Evolutionary conservation across 1,140 invertebrate species (phyloP).

Genomic region (Chionoecetes opilio): DNA sequence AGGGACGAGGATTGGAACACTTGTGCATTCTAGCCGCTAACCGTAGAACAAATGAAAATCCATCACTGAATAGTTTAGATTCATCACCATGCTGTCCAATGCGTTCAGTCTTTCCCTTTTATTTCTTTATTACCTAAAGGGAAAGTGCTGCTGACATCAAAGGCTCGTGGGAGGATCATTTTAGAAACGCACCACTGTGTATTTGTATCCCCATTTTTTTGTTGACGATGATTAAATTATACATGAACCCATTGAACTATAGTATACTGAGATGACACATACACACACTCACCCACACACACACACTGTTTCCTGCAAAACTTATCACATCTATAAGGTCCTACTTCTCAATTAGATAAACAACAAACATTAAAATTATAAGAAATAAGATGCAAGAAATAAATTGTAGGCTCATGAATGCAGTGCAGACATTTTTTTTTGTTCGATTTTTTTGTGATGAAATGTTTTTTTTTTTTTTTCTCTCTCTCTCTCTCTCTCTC

Average conservation of each 20-base stretch:
- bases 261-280: not conserved
- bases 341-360: no score
- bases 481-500: not conserved
- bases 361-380: no score
- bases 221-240: not conserved
- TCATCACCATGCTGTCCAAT: not conserved
- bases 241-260: not conserved
- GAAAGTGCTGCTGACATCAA: not conserved
- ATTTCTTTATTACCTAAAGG: not conserved
- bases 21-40: not conserved
- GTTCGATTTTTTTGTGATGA: no score
- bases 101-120: not conserved
- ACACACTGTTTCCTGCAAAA: not conserved
- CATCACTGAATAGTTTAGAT: not conserved
- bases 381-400: no score
- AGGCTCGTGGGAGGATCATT: not conserved
- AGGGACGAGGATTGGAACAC: not conserved
- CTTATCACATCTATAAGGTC: no score
- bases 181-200: not conserved
- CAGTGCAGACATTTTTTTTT: no score
- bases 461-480: not conserved
- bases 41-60: not conserved
- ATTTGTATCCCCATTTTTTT: not conserved
- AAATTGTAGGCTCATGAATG: no score
- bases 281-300: slow-evolving; percentile 12